These are phyloP conservation scores for Polydrusus pterygomalis DNA, from an alignment of 2,888 invertebrate species.

Conservation along the genomic window DNA sequence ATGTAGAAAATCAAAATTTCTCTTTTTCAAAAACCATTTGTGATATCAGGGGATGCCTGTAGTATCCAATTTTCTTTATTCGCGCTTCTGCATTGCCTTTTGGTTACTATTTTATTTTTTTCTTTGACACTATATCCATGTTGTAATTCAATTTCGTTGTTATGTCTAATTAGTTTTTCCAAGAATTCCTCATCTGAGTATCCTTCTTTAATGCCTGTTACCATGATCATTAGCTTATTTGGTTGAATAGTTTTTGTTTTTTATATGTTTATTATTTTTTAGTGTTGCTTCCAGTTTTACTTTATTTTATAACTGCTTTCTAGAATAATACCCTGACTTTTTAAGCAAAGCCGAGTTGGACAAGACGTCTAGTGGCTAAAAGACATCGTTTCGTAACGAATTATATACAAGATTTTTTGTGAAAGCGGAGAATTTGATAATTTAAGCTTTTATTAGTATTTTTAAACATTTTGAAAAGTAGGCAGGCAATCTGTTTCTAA, in stretches of 20 bases:
- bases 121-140: neutral
- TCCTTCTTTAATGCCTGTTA: slow-evolving; percentile 30
- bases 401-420: no score
- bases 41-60: slow-evolving; percentile 20
- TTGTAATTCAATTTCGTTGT: slow-evolving; percentile 15
- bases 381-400: no score
- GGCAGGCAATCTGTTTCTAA: no score
- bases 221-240: slow-evolving; percentile 5
- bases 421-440: no score
- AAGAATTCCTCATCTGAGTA: slow-evolving; percentile 25
- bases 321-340: neutral
- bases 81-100: slow-evolving; percentile 17
- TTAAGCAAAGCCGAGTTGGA: no score
- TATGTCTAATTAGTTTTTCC: slow-evolving; percentile 20
- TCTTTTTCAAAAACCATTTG: slow-evolving; percentile 29
- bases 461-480: no score
- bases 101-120: slow-evolving; percentile 19
- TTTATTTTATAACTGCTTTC: neutral
- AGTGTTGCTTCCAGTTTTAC: no score
- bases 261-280: no score
- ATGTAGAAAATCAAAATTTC: slow-evolving; percentile 25
- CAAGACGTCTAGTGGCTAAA: no score
- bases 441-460: no score
- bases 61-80: slow-evolving; percentile 28
- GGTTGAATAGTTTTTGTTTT: neutral